Conservation (phyloP, 2,113 vertebrate species). For the Osmerus mordax region DNA sequence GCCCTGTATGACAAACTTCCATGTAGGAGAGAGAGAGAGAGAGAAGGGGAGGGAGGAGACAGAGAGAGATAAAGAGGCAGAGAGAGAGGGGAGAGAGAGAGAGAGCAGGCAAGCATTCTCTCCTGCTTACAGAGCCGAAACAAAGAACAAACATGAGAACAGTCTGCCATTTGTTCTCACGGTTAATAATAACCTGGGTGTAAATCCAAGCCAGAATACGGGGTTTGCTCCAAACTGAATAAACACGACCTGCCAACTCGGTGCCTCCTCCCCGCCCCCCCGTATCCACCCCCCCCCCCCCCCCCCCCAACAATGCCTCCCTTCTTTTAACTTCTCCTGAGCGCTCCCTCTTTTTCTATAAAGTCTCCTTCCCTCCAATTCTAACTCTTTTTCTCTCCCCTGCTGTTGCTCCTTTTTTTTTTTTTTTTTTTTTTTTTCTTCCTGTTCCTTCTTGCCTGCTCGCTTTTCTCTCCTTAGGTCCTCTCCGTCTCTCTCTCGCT, state of each 20-base stretch:
- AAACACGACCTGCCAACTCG: background rate
- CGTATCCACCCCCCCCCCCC: conserved; percentile 40
- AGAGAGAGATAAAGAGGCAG: too few species aligned
- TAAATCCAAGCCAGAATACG: background rate
- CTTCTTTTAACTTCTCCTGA: conserved; percentile 9
- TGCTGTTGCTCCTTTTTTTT: conserved; percentile 11
- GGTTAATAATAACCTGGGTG: background rate
- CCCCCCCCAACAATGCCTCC: conserved; percentile 25
- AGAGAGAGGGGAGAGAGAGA: too few species aligned
- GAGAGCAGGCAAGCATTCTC: background rate
- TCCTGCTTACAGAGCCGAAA: background rate
- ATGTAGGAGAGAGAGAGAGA: too few species aligned
- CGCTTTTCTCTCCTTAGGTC: conserved; percentile 62
- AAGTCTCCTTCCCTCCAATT: conserved; percentile 10
- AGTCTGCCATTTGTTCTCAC: background rate
- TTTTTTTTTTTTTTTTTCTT: conserved; percentile 52
- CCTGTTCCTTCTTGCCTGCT: conserved; percentile 74
- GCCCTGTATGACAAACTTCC: too few species aligned
- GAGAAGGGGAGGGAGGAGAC: too few species aligned
- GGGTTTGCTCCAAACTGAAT: background rate
- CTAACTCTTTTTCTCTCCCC: conserved; percentile 20
- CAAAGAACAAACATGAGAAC: background rate
- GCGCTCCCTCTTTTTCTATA: conserved; percentile 37
- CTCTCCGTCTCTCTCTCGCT: conserved; percentile 54
- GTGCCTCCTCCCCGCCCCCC: conserved; percentile 31